Conservation (phyloP, 2,797 vertebrate genomes). For the Sardinella longiceps region DNA sequence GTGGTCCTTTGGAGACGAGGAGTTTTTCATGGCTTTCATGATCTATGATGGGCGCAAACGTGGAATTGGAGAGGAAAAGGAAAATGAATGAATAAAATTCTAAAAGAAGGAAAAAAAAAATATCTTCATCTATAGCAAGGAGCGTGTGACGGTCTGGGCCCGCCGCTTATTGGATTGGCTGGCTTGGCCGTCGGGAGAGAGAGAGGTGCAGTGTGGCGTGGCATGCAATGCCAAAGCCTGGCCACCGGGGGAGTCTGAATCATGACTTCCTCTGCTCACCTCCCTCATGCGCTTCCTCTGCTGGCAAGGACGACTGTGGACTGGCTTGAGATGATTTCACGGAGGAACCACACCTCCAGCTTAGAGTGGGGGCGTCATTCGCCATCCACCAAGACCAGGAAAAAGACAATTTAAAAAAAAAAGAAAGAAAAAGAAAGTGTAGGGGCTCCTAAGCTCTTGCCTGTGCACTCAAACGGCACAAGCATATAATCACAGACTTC, state of each 20-base stretch:
- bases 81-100: slow-evolving; percentile 67
- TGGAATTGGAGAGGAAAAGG: background rate
- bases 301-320: background rate
- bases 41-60: background rate
- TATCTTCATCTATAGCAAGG: background rate
- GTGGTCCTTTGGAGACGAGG: background rate
- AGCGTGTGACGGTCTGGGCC: background rate
- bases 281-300: background rate
- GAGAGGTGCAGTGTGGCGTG: background rate
- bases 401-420: background rate
- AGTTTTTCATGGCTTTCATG: background rate
- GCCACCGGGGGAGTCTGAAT: background rate
- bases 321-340: background rate
- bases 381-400: background rate
- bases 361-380: background rate
- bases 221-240: slow-evolving; percentile 1
- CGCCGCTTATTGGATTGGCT: background rate
- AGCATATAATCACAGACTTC: slow-evolving; percentile 4
- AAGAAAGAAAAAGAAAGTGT: background rate
- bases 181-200: background rate
- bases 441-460: background rate
- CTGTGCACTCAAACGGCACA: slow-evolving; percentile 39
- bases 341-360: background rate
- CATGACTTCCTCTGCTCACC: background rate
- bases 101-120: background rate